phyloP scores from a whole-genome alignment of 2,888 invertebrate species.

The Oasisia sp. region DNA sequence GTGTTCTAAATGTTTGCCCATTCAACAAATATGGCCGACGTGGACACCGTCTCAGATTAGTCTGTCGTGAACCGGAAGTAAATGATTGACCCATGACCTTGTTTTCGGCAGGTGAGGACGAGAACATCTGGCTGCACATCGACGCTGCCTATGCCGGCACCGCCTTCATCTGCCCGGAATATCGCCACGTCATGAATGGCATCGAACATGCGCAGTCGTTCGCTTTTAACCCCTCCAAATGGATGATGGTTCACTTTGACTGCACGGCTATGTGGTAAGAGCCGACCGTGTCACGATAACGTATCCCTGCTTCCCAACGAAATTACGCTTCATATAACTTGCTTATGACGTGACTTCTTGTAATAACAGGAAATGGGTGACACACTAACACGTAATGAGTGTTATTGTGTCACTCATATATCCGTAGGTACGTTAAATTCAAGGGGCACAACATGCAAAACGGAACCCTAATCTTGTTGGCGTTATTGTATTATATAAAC shows the following conservation, averaged over 20 bases:
- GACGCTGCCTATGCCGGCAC: constrained; percentile 98
- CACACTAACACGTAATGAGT: no score
- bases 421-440: no score
- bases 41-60: no score
- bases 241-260: constrained; percentile 99
- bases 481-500: no score
- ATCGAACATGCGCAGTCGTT: constrained; percentile 85
- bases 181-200: constrained; percentile 87
- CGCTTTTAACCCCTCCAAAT: constrained; percentile 98
- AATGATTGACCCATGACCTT: background rate
- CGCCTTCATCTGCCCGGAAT: constrained; percentile 96
- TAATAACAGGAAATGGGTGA: no score
- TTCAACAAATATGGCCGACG: no score
- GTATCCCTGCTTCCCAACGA: background rate
- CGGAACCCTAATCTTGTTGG: no score
- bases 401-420: no score
- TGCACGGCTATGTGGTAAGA: constrained; percentile 96
- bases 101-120: constrained; percentile 71
- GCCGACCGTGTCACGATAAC: background rate
- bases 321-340: no score
- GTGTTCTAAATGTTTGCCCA: no score
- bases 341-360: no score
- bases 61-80: background rate
- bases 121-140: constrained; percentile 93
- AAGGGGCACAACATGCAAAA: no score